Percentiles rank a stretch among this genome's conserved stretches.
These are phyloP conservation scores for Sesamia nonagrioides DNA, from an alignment of 1,140 invertebrate species.

Conservation along the genomic window DNA sequence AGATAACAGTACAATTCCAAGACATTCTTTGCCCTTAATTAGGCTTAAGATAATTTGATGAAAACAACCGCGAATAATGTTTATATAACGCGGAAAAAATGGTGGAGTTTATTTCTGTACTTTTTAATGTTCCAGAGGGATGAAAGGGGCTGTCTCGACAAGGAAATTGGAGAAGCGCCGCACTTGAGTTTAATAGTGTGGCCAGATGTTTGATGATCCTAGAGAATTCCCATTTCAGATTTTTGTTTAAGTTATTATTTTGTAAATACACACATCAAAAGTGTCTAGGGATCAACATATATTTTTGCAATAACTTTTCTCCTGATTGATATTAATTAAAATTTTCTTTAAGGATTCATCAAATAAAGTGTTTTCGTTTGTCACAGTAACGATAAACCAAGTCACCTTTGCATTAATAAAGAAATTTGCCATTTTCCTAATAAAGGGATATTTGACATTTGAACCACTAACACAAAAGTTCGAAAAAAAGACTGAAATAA, in stretches of 20 bases:
- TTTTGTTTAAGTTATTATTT: not conserved
- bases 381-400: too few species aligned
- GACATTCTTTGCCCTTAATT: slow-evolving; percentile 43
- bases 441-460: too few species aligned
- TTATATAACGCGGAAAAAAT: slow-evolving; percentile 28
- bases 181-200: slow-evolving; percentile 35
- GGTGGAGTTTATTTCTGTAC: slow-evolving; percentile 33
- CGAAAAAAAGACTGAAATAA: too few species aligned
- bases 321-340: too few species aligned
- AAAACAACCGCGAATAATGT: slow-evolving; percentile 48
- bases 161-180: slow-evolving; percentile 52
- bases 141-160: slow-evolving; percentile 49
- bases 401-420: too few species aligned
- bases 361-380: too few species aligned
- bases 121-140: slow-evolving; percentile 49
- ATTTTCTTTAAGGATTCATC: too few species aligned
- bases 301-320: too few species aligned
- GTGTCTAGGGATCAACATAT: too few species aligned
- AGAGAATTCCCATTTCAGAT: not conserved
- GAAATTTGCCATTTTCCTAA: too few species aligned
- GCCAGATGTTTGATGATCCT: slow-evolving; percentile 16
- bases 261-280: too few species aligned
- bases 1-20: slow-evolving; percentile 42
- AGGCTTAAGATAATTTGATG: slow-evolving; percentile 45
- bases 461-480: too few species aligned